These are phyloP conservation scores for Mycalesis mineus DNA, from an alignment of 2,888 invertebrate species.

Conservation along the genomic window DNA sequence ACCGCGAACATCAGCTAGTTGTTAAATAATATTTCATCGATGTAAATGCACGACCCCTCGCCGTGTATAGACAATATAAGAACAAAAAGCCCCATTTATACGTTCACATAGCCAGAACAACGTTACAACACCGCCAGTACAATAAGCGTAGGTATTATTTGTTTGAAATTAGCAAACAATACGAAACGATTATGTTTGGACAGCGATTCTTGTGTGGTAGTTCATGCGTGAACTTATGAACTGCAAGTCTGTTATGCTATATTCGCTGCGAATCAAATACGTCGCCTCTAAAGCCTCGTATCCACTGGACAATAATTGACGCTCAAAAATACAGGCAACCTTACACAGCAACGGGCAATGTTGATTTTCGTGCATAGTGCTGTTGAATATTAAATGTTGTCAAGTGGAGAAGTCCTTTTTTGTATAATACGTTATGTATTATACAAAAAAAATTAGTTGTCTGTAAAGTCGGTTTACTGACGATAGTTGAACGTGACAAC, in stretches of 20 bases:
- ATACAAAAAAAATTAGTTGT: no score
- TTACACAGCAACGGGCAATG: no score
- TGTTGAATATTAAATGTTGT: no score
- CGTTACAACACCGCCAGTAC: constrained; percentile 23
- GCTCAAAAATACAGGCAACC: no score
- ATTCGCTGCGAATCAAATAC: no score
- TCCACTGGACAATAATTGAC: no score
- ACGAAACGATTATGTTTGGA: constrained; percentile 19
- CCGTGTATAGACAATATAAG: constrained; percentile 9
- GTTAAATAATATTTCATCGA: background rate
- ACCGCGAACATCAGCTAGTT: background rate
- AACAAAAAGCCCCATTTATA: constrained; percentile 18
- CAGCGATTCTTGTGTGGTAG: constrained; percentile 3
- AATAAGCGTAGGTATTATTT: constrained; percentile 24
- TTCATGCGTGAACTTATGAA: constrained; percentile 7
- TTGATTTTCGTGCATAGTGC: no score
- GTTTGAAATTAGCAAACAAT: constrained; percentile 29
- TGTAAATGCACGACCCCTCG: background rate
- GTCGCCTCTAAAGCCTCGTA: no score
- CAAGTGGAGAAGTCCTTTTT: no score
- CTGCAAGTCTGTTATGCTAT: background rate
- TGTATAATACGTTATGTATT: no score
- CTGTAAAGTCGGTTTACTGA: no score
- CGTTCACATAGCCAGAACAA: constrained; percentile 21
- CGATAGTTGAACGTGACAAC: no score